Base-by-base conservation (phyloP, 2,888 invertebrate species). In the Dugesia japonica region DNA sequence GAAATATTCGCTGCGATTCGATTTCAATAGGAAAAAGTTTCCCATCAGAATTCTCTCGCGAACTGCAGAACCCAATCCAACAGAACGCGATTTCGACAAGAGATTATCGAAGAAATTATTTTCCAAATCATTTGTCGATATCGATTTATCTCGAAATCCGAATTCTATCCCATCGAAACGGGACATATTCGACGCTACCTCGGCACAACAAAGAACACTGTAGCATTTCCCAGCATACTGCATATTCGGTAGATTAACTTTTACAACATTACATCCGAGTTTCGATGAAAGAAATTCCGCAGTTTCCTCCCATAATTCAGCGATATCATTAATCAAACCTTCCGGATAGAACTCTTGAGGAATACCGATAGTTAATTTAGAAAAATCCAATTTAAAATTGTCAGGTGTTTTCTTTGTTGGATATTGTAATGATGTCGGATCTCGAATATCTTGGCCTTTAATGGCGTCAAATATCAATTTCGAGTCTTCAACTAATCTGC, bases 151-250 rank as follows among this genome's bases (percentile, higher is more conserved):
- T 7, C 26, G 76, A 80, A 79, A 79, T 38, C 95, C 97, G 85
- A 89, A 97, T 85, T 92, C 89, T 75, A 97, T 88, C 0, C 97
- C 95, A 84, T 94, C 94, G 83, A 92, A 98, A 80, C 95, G 88
- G 0, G 97, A 91, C 92, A 98, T 94, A 83, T 99, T 98, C 81
- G 97, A 97, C 0, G 95, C 92, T 0, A 98, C 92, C 86, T 98
- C 98, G 83, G 92, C 92, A 27, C 80, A 80, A 79, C 82, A 82
- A 0, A 84, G 80, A 0, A 84, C 90, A 0, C 92, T 90, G 84
- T 98, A 98, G 79, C 94, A 94, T 26, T 90, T 89, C 78, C 94
- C 91, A 15, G 94, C 94, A 79, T 89, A 89, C 77, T 90, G 89
- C 0, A 94, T 93, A 82, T 95, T 89, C 0, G 95, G 95, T 81